phyloP scores from a whole-genome alignment of 2,888 invertebrate genomes.

The Acronicta alni region DNA sequence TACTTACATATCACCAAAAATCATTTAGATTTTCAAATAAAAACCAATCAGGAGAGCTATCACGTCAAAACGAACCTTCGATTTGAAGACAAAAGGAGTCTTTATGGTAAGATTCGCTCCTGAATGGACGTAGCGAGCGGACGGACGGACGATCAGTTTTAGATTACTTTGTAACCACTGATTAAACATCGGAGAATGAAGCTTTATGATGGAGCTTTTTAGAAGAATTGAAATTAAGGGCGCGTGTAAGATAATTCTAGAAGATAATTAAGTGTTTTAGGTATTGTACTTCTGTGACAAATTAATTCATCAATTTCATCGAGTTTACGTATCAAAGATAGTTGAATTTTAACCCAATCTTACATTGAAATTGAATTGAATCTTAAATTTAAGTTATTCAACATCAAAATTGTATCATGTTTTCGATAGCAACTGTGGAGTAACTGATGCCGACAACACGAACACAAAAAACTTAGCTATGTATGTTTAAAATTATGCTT shows the following conservation, averaged over 20 bases:
- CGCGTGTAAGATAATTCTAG: not conserved
- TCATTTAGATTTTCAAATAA: conserved; percentile 45
- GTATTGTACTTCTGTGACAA: too few species aligned
- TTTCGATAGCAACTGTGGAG: too few species aligned
- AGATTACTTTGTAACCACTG: conserved; percentile 67
- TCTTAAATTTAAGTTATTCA: too few species aligned
- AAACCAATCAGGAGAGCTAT: conserved; percentile 51
- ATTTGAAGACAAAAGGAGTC: conserved; percentile 56
- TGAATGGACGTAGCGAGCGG: conserved; percentile 56
- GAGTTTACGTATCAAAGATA: too few species aligned
- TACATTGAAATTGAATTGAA: too few species aligned
- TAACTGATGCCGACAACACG: too few species aligned
- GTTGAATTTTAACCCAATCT: too few species aligned
- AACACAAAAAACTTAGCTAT: too few species aligned
- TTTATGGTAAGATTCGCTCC: conserved; percentile 61
- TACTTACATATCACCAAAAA: conserved; percentile 13
- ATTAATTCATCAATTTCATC: too few species aligned
- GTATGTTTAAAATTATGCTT: too few species aligned
- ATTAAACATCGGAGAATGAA: conserved; percentile 56
- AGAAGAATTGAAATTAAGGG: conserved; percentile 22
- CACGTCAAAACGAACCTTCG: conserved; percentile 38
- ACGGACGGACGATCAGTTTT: conserved; percentile 61
- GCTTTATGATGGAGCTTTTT: conserved; percentile 33
- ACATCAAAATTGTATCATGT: too few species aligned
- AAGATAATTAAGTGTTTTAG: not conserved